Percentiles rank a stretch among this genome's conserved stretches.
Evolutionary conservation across 35 echinoderm and acorn worm genomes (phyloP).

Genomic region (Hemicentrotus pulcherrimus): DNA sequence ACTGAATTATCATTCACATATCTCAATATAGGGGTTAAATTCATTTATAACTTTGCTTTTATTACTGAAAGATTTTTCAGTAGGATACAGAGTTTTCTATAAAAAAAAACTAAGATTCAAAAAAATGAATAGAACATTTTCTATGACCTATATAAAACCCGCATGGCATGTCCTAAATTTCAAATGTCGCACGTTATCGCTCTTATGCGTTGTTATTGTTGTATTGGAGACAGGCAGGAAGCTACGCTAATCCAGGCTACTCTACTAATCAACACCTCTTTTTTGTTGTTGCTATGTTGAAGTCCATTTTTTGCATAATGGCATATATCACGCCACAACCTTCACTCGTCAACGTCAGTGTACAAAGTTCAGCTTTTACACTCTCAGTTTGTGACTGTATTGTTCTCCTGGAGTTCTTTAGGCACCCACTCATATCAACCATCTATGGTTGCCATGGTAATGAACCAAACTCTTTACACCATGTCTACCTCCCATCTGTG

Average conservation of each 20-base stretch:
- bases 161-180: too few species aligned
- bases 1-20: too few species aligned
- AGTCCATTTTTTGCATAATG: neutral
- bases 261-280: neutral
- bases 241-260: neutral
- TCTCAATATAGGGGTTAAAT: too few species aligned
- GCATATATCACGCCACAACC: neutral
- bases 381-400: neutral
- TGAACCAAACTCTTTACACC: neutral
- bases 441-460: neutral
- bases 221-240: neutral
- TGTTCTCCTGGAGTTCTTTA: neutral
- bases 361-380: neutral
- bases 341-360: neutral
- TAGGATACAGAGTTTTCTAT: too few species aligned
- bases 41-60: too few species aligned
- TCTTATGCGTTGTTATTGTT: neutral
- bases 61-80: too few species aligned
- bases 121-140: too few species aligned
- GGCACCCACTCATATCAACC: neutral
- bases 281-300: neutral
- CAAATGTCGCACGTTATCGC: too few species aligned
- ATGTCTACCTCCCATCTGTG: neutral
- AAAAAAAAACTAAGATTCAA: too few species aligned
- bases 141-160: too few species aligned